A percentile compares a stretch with the other conserved stretches of the same genome.
phyloP scores from a whole-genome alignment of 2,113 vertebrate genomes.

The Vireo altiloquus region DNA sequence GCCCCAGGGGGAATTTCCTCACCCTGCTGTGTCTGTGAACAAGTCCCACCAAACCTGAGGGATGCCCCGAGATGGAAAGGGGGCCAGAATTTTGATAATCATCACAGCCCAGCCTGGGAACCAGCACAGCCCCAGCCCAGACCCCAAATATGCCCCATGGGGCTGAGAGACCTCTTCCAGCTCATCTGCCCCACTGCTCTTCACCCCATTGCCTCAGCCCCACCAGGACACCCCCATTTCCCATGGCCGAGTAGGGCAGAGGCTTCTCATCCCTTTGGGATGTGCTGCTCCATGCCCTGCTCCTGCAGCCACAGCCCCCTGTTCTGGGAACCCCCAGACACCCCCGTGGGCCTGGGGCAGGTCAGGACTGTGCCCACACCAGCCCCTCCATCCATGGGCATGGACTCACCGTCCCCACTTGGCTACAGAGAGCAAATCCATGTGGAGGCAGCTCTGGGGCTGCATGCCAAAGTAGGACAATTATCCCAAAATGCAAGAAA shows the following conservation, averaged over 20 bases:
- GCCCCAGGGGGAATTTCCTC: neutral
- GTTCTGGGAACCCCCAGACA: neutral
- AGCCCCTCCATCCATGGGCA: neutral
- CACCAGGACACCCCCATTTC: neutral
- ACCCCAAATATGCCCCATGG: neutral
- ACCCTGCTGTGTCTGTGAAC: neutral
- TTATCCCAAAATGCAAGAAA: neutral
- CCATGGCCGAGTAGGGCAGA: neutral
- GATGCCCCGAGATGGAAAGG: neutral
- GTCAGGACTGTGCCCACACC: neutral
- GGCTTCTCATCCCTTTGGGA: neutral
- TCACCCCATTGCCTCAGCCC: neutral
- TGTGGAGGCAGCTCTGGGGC: neutral
- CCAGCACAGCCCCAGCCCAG: neutral
- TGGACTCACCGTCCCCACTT: rapidly evolving
- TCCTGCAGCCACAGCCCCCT: neutral
- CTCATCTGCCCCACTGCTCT: neutral
- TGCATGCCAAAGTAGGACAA: neutral
- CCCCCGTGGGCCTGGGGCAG: neutral
- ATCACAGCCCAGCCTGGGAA: neutral
- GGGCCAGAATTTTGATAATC: neutral
- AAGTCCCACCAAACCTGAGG: neutral
- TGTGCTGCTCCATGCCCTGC: neutral
- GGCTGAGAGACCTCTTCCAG: neutral
- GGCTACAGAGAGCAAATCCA: neutral